Evolutionary conservation across 1,140 invertebrate species (phyloP).

Genomic region (Ceratina calcarata): DNA sequence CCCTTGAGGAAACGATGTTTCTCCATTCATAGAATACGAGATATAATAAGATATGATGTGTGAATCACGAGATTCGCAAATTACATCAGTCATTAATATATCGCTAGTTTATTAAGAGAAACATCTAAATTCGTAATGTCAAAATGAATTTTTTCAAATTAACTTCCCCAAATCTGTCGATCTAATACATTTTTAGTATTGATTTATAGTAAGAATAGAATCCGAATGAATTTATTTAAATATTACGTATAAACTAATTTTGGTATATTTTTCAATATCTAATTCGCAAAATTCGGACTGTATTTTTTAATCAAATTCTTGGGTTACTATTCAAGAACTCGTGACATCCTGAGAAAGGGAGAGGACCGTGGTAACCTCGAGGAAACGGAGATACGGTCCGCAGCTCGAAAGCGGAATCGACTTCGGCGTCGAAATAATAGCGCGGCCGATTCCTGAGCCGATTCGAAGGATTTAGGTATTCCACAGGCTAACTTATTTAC

Average conservation of each 20-base stretch:
- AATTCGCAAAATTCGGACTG: not conserved
- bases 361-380: constrained; percentile 28
- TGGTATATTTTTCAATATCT: too few relatives aligned
- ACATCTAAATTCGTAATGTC: too few relatives aligned
- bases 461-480: constrained; percentile 34
- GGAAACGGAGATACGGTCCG: constrained; percentile 76
- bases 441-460: constrained; percentile 29
- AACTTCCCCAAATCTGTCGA: too few relatives aligned
- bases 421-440: constrained; percentile 60
- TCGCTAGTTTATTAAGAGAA: too few relatives aligned
- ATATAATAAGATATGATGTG: not conserved
- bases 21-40: constrained; percentile 25
- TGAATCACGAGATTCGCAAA: not conserved
- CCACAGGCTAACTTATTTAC: not conserved
- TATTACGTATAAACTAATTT: too few relatives aligned
- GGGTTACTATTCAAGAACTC: constrained; percentile 1
- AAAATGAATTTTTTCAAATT: too few relatives aligned
- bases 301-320: not conserved
- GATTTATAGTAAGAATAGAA: too few relatives aligned
- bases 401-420: constrained; percentile 65
- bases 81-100: too few relatives aligned
- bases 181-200: too few relatives aligned
- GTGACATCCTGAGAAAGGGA: constrained; percentile 27
- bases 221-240: too few relatives aligned
- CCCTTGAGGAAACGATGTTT: constrained; percentile 43